Evolutionary conservation across 2,888 invertebrate genomes (phyloP).

Genomic region (Lobophora halterata): DNA sequence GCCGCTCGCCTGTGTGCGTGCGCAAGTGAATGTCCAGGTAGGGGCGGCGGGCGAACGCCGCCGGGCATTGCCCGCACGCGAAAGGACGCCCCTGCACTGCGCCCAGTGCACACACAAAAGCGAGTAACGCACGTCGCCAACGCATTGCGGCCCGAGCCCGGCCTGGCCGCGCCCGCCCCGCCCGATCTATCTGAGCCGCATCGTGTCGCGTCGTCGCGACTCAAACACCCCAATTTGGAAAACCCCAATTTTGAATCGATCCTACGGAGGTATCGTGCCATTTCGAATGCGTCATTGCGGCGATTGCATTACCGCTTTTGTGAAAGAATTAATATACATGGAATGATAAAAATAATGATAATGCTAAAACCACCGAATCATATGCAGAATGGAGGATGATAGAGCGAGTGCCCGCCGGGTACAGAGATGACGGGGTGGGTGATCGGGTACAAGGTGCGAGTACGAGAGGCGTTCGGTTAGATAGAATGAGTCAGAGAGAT

Average conservation of each 20-base stretch:
- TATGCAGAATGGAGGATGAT: conserved; percentile 53
- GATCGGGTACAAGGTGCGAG: conserved; percentile 64
- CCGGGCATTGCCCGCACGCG: conserved; percentile 74
- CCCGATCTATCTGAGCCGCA: conserved; percentile 44
- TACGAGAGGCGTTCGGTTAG: conserved; percentile 62
- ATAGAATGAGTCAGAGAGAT: conserved; percentile 56
- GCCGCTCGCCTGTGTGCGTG: conserved; percentile 82
- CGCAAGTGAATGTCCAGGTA: conserved; percentile 78
- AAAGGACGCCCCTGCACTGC: conserved; percentile 75
- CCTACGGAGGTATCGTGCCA: conserved; percentile 32
- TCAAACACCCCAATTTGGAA: conserved; percentile 35
- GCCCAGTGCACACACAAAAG: conserved; percentile 80
- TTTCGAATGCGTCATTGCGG: conserved; percentile 64
- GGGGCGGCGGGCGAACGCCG: conserved; percentile 74
- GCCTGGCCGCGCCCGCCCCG: conserved; percentile 47
- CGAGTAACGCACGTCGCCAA: conserved; percentile 80
- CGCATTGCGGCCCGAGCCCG: no score
- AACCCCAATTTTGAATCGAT: conserved; percentile 48
- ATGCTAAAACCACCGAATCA: conserved; percentile 58
- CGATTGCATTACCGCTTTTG: conserved; percentile 81
- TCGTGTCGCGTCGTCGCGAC: conserved; percentile 34
- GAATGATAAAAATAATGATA: conserved; percentile 54
- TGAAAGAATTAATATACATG: conserved; percentile 77
- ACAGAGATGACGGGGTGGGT: conserved; percentile 55
- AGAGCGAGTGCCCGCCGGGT: conserved; percentile 54